Conservation (phyloP, 2,888 invertebrate genomes). For the Eremobia ochroleuca region DNA sequence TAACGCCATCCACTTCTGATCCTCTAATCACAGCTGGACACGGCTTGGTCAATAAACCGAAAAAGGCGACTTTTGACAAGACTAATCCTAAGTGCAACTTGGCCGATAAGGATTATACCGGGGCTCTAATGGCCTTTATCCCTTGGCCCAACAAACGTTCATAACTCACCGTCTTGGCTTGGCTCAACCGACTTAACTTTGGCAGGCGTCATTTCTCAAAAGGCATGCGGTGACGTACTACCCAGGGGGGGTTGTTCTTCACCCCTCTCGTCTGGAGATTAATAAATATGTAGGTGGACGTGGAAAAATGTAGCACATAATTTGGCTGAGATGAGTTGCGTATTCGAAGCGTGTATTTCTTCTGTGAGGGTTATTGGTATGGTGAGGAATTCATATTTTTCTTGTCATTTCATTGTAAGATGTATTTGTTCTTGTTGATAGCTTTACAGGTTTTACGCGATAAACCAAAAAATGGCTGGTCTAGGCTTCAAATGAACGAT, state of each 20-base stretch:
- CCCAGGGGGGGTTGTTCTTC: constrained; percentile 66
- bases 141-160: constrained; percentile 89
- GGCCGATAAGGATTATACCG: constrained; percentile 90
- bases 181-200: constrained; percentile 91
- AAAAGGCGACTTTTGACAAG: constrained; percentile 89
- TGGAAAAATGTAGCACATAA: constrained; percentile 90
- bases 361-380: constrained; percentile 71
- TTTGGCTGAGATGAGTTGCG: constrained; percentile 86
- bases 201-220: constrained; percentile 91
- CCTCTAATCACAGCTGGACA: constrained; percentile 88
- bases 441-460: neutral
- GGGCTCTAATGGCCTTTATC: constrained; percentile 90
- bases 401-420: constrained; percentile 55
- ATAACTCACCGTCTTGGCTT: constrained; percentile 89
- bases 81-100: constrained; percentile 91
- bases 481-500: neutral
- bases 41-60: constrained; percentile 84
- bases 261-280: constrained; percentile 79
- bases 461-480: neutral
- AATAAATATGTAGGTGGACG: constrained; percentile 90
- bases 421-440: neutral
- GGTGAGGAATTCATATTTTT: constrained; percentile 63
- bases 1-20: constrained; percentile 75
- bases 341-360: constrained; percentile 77
- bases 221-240: constrained; percentile 88